phyloP scores from a whole-genome alignment of 2,113 vertebrate genomes.

The Mus pahari region DNA sequence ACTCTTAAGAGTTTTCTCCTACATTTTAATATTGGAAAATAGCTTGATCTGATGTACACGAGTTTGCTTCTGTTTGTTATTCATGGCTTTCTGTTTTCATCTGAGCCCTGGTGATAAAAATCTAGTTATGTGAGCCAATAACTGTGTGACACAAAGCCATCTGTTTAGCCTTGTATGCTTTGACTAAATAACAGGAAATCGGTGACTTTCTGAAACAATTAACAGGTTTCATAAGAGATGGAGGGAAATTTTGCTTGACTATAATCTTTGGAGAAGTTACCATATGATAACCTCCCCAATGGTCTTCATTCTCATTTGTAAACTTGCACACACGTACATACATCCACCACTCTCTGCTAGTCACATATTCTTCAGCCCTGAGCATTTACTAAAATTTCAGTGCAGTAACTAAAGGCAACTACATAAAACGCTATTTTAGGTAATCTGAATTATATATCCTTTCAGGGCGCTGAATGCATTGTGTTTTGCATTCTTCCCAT shows the following conservation, averaged over 20 bases:
- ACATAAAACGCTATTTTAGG: neutral
- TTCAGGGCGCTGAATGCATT: neutral
- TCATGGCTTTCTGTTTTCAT: conserved; percentile 54
- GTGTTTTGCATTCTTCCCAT: neutral
- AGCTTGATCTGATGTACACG: conserved; percentile 52
- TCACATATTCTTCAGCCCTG: neutral
- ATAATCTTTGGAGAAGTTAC: conserved; percentile 55
- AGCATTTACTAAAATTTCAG: conserved; percentile 55
- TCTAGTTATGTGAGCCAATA: conserved; percentile 53
- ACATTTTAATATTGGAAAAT: conserved; percentile 61
- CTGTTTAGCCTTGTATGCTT: conserved; percentile 68
- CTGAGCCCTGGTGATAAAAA: conserved; percentile 76
- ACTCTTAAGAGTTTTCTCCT: conserved; percentile 41
- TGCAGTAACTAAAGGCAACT: neutral
- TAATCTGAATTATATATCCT: neutral
- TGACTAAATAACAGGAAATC: conserved; percentile 60
- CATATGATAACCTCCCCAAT: conserved; percentile 56
- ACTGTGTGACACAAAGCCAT: conserved; percentile 76
- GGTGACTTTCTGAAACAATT: conserved; percentile 66
- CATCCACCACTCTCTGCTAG: neutral
- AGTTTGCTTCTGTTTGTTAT: conserved; percentile 78
- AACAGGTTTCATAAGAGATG: conserved; percentile 53
- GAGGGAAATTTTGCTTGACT: conserved; percentile 63
- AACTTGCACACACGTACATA: neutral
- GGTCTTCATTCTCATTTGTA: neutral